phyloP scores from a whole-genome alignment of 2,888 invertebrate species.

The Luffia ferchaultella region DNA sequence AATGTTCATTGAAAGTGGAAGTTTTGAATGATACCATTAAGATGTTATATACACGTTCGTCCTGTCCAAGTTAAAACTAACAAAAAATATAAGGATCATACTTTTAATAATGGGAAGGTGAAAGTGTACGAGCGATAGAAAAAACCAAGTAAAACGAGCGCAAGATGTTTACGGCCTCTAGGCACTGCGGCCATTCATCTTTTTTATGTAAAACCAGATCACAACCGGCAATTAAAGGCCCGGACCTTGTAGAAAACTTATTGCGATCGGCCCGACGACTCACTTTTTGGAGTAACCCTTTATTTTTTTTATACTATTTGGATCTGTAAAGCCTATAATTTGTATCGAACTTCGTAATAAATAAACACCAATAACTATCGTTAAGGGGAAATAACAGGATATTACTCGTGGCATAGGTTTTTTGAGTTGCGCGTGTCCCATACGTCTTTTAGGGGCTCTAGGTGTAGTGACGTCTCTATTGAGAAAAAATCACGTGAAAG shows the following conservation, averaged over 20 bases:
- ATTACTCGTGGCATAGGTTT: constrained; percentile 45
- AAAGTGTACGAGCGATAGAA: constrained; percentile 53
- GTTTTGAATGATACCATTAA: too few relatives aligned
- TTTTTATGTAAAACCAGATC: constrained; percentile 65
- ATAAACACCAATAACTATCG: constrained; percentile 67
- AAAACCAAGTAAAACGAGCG: constrained; percentile 38
- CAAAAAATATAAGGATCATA: not conserved
- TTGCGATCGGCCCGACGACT: constrained; percentile 63
- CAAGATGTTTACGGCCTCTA: constrained; percentile 51
- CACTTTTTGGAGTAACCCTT: constrained; percentile 65
- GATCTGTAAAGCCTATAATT: constrained; percentile 62
- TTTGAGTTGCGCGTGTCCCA: constrained; percentile 30
- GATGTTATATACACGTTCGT: too few relatives aligned
- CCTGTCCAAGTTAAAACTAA: too few relatives aligned
- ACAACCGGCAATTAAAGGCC: constrained; percentile 65
- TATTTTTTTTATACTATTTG: constrained; percentile 43
- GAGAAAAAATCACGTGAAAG: constrained; percentile 54
- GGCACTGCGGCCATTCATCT: constrained; percentile 58
- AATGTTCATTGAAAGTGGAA: too few relatives aligned
- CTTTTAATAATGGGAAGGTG: constrained; percentile 40
- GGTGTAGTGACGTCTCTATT: constrained; percentile 59
- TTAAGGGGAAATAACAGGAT: constrained; percentile 64
- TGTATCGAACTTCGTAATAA: constrained; percentile 59
- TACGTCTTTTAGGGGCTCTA: constrained; percentile 36
- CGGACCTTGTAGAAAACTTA: constrained; percentile 65